phyloP scores from a whole-genome alignment of 2,797 vertebrate species.

The Nannoperca obscura region DNA sequence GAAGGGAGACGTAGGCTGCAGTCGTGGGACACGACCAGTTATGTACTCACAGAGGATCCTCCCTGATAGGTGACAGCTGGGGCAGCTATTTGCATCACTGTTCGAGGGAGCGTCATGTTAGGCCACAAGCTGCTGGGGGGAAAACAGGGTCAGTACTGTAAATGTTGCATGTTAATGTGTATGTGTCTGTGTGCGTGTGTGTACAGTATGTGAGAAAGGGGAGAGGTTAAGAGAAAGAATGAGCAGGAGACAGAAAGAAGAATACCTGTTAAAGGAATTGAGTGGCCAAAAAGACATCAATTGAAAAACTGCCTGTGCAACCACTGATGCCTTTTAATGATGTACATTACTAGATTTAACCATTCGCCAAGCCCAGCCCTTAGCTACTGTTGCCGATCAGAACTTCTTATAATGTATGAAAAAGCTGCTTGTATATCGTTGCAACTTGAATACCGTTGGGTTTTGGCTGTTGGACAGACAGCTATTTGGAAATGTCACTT shows the following conservation, averaged over 20 bases:
- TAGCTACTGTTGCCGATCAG: background rate
- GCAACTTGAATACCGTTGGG: background rate
- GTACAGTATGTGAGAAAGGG: background rate
- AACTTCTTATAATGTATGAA: too few relatives aligned
- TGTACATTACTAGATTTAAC: background rate
- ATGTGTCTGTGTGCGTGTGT: slow-evolving; percentile 18
- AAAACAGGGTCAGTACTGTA: slow-evolving; percentile 52
- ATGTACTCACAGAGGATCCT: slow-evolving; percentile 70
- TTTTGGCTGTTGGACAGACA: background rate
- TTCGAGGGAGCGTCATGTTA: slow-evolving; percentile 67
- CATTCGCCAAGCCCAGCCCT: background rate
- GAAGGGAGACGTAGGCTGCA: slow-evolving; percentile 72
- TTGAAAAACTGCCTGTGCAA: background rate
- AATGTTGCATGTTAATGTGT: slow-evolving; percentile 46
- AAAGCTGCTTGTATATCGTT: background rate
- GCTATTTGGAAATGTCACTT: background rate
- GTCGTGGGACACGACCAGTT: slow-evolving; percentile 71
- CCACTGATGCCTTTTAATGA: background rate
- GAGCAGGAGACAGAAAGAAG: background rate
- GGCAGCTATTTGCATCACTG: slow-evolving; percentile 68
- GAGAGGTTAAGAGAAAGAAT: background rate
- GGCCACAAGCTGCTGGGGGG: slow-evolving; percentile 71
- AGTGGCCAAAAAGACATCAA: background rate
- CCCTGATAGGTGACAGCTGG: slow-evolving; percentile 83
- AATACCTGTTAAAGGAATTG: background rate